Evolutionary conservation across 2,888 invertebrate genomes (phyloP), one percentile per base, ranked within the genome.

Genomic region (Tetheella fluctuosa): DNA sequence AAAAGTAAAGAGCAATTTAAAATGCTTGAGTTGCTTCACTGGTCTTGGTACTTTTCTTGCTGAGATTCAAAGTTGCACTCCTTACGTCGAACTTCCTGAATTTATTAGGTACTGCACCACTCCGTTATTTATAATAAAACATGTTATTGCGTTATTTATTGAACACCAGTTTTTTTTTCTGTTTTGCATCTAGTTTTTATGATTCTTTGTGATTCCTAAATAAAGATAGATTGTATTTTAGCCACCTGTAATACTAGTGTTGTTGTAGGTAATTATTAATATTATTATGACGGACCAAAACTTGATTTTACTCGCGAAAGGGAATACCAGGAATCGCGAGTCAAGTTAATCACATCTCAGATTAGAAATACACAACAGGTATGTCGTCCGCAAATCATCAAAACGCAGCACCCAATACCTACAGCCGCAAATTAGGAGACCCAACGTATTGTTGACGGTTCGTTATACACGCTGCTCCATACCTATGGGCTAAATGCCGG

Each of bases 1-100:
- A 20, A 48, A 48, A 48, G 48, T 48, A 20, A 20, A 48, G 48
- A 48, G 48, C 48, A 48, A 34, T 48, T 48, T 20, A 17, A 48
- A 48, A 48, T 20, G 48, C 48, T 48, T n/a, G 48, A 48, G 48
- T 48, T 6, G 10, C 20, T 20, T 20, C 48, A 7, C 8, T 48
- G 15, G 48, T 48, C 48, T 48, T 48, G 17, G 48, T 48, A 0
- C 39, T 20, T 10, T 20, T 48, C 48, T 20, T 48, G 48, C 10
- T 10, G 48, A 48, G 48, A 20, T 48, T 48, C 48, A n/a, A 48
- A 20, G 48, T 20, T 17, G 42, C 42, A 42, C 17, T 48, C 10
- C 20, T 48, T 48, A n/a, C n/a, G 39, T 39, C 2, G 20, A 48
- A 48, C 48, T 48, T 48, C 0, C 15, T 20, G 48, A 48, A 48